Evolutionary conservation across 2,888 invertebrate genomes (phyloP).

Genomic region (Syrista parreyssii): DNA sequence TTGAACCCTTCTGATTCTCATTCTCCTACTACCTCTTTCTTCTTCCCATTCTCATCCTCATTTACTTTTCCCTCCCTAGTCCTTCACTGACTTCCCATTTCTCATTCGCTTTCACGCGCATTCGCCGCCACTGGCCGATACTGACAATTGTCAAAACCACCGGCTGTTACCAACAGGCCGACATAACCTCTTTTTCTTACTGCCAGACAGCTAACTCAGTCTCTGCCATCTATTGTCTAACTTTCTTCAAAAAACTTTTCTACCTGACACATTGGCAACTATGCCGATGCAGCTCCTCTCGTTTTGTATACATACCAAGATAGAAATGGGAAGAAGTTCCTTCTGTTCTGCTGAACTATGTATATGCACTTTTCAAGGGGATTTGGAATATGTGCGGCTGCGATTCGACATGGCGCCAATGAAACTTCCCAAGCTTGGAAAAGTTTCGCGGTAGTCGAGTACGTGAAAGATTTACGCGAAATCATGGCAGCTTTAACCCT

Average conservation of each 20-base stretch:
- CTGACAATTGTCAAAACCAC: not conserved
- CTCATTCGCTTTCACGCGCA: conserved; percentile 4
- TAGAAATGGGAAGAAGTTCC: not conserved
- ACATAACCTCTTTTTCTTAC: not conserved
- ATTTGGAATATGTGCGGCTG: not conserved
- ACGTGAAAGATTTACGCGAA: not conserved
- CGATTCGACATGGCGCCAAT: not conserved
- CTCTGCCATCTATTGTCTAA: not conserved
- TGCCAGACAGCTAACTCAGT: not conserved
- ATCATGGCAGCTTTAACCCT: not conserved
- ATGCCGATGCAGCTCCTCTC: not conserved
- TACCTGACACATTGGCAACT: not conserved
- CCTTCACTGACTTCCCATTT: not conserved
- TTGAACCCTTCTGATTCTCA: conserved; percentile 14
- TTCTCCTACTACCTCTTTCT: conserved; percentile 16
- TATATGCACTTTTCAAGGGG: not conserved
- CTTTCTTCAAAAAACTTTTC: not conserved
- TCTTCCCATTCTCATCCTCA: not conserved
- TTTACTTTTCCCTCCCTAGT: not conserved
- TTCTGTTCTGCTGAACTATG: not conserved
- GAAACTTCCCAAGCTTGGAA: not conserved
- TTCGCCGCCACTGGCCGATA: not conserved
- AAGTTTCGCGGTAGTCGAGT: not conserved
- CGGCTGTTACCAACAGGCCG: not conserved
- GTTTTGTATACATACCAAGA: not conserved